phyloP scores from a whole-genome alignment of 2,888 invertebrate genomes.

The Caenorhabditis sulstoni region DNA sequence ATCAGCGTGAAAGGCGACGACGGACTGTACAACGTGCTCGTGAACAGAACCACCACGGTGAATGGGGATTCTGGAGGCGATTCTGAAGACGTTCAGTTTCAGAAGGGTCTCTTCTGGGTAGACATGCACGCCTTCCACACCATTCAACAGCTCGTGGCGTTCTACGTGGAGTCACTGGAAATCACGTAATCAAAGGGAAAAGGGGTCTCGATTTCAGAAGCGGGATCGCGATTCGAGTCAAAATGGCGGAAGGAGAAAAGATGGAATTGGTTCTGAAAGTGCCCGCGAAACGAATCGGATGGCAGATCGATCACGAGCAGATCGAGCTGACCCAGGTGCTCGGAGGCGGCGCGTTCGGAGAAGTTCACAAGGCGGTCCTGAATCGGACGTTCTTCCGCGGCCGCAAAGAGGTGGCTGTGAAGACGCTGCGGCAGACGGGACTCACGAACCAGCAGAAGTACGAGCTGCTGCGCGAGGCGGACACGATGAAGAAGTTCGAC shows the following conservation, averaged over 20 bases:
- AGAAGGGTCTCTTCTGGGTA: conserved; percentile 15
- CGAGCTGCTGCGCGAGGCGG: conserved; percentile 16
- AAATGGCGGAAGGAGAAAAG: background rate
- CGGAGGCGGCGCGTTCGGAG: conserved; percentile 16
- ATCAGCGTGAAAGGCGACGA: background rate
- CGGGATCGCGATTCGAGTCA: background rate
- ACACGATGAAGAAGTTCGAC: conserved; percentile 13
- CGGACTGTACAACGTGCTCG: background rate
- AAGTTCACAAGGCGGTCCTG: conserved; percentile 17
- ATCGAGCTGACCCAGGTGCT: background rate
- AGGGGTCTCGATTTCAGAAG: conserved; percentile 1
- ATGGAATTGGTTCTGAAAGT: background rate
- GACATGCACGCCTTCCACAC: conserved; percentile 4
- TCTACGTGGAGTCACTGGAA: conserved; percentile 11
- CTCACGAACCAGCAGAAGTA: conserved; percentile 11
- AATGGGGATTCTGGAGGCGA: background rate
- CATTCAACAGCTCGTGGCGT: conserved; percentile 12
- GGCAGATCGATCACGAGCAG: conserved; percentile 24
- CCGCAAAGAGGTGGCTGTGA: conserved; percentile 12
- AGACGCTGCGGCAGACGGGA: conserved; percentile 13
- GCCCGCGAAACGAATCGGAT: conserved; percentile 5
- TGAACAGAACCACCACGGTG: conserved; percentile 7
- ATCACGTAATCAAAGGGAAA: background rate
- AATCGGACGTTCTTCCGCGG: conserved; percentile 6
- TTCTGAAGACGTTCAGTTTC: background rate